Base-by-base conservation (phyloP, 2,888 invertebrate genomes). In the Heliconius erato region DNA sequence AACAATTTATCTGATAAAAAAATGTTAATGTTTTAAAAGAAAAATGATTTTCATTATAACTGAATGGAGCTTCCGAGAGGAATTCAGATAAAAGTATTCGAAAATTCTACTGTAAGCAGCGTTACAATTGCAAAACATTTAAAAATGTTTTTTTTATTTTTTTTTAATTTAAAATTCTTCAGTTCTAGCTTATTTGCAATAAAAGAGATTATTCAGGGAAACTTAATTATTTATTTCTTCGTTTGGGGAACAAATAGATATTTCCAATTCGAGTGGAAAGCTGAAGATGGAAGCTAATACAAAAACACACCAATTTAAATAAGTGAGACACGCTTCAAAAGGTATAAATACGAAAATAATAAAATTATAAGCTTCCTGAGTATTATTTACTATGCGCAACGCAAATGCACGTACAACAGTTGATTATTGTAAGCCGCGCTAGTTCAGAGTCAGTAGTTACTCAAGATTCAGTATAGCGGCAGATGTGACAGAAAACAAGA, bases 1-100 rank as follows among this genome's bases (percentile, higher is more conserved):
- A 49, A 7, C 72, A 79, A 79, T 59, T 79, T 72, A 79, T 79
- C 72, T 63, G 79, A 72, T 79, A 72, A 79, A 79, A 32, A 79
- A 44, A 65, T 72, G 74, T 79, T 74, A 79, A 79, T 74, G 65
- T 65, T 79, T 79, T 63, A 79, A 79, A 79, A 79, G 44, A 72
- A 59, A 72, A 79, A 72, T 65, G 44, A 79, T 71, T 72, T 79
- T 71, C 7, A 54, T 54, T 54, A 54, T 0, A 54, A 54, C 54
- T 54, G 19, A 54, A 54, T 54, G 54, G 54, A 54, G 54, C 54
- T 54, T 23, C 54, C 54, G 19, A 23, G 19, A 19, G 7, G 54
- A 54, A 54, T 23, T 54, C 54, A 54, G 23, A 54, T 54, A 54
- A 54, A 54, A 54, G 19, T 54, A 54, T 54, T 54, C 7, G 23